Base-by-base conservation (phyloP, 2,113 vertebrate genomes). In the Dicaeum eximium region DNA sequence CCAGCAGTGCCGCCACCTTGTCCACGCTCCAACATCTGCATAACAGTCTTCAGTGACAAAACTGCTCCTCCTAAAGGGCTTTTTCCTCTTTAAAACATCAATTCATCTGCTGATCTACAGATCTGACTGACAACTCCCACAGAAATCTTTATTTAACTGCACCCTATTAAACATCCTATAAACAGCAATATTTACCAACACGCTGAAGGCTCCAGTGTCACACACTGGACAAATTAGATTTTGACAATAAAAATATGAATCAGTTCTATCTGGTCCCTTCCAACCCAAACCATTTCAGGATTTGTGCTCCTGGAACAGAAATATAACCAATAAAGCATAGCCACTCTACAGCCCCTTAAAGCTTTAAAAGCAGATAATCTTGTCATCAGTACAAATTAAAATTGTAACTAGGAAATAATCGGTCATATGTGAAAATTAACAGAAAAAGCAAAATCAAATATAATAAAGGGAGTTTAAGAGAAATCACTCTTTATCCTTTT, bases 161-260 rank as follows among this genome's bases (percentile, higher is more conserved):
- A 33, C n/a, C 25, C 2, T 8, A 14, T 7, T 48, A 50, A 70
- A 75, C 13, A 50, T 15, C 44, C 73, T 40, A 11, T 19, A 74
- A 85, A 42, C 1, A 9, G 79, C 71, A 82, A 44, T 27, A 44
- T 15, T 42, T 6, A 35, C 40, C 33, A 47, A 13, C n/a, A 18
- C 0, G 1, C 15, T 3, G 45, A 27, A 77, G 28, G 71, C 30
- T 33, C 2, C 4, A 64, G 25, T 3, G n/a, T 17, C 47, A n/a
- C 2, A 4, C 42, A 4, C 3, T 10, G 30, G 10, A 40, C 4
- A 53, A 12, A 53, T 13, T 2, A 10, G 5, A 58, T 71, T 90
- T 31, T 67, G 71, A 79, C 19, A 48, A 40, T 5, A 75, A 50
- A 74, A 85, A 57, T 7, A 15, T 35, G 2, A 38, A 38, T 23